phyloP scores from a whole-genome alignment of 2,113 vertebrate genomes.

The Eurystomus gularis region DNA sequence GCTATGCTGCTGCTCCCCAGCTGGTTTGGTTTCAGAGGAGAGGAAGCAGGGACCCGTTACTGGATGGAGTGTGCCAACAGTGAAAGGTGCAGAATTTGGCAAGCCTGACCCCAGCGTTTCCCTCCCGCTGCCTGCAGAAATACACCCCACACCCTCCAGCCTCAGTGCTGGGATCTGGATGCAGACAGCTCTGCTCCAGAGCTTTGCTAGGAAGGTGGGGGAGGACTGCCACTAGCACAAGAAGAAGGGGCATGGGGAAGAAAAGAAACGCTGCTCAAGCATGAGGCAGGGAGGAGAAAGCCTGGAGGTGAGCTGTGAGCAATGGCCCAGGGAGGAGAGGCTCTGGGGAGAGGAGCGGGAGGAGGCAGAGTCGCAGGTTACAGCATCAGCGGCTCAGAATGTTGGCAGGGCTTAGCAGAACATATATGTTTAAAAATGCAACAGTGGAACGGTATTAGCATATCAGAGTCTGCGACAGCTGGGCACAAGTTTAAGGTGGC shows the following conservation, averaged over 20 bases:
- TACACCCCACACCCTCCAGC: neutral
- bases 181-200: neutral
- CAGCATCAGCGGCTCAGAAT: neutral
- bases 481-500: neutral
- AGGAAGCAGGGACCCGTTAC: neutral
- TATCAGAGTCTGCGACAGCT: fast-evolving
- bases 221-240: neutral
- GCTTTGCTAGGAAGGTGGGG: neutral
- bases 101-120: neutral
- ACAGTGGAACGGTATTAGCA: fast-evolving
- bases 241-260: neutral
- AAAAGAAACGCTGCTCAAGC: neutral
- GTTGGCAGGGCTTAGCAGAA: fast-evolving
- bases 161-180: neutral
- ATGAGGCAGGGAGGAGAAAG: neutral
- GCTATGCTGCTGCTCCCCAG: neutral
- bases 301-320: neutral
- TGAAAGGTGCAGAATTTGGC: neutral
- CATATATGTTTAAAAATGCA: fast-evolving
- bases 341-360: too few relatives aligned
- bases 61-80: neutral
- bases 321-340: neutral
- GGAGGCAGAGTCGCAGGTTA: too few relatives aligned
- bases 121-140: neutral
- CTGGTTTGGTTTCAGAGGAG: neutral